Evolutionary conservation across 2,113 vertebrate genomes (phyloP).

Genomic region (Tauraco erythrolophus): DNA sequence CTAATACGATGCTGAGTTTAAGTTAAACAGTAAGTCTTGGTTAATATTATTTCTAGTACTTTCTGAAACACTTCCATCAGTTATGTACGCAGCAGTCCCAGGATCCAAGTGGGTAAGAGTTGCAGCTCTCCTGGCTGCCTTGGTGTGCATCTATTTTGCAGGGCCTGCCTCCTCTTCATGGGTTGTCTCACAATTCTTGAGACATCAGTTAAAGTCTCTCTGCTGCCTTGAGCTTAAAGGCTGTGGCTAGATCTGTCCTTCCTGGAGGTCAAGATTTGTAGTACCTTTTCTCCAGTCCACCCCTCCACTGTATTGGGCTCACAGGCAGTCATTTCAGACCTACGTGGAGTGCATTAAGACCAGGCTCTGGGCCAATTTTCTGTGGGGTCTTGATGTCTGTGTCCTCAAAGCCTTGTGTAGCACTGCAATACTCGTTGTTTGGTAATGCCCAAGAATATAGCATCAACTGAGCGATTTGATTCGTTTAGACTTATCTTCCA

Average conservation of each 20-base stretch:
- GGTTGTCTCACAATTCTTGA: accelerated
- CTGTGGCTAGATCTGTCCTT: too few species aligned
- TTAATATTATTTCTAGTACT: background rate
- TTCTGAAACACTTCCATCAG: background rate
- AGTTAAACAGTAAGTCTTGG: background rate
- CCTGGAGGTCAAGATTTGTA: accelerated
- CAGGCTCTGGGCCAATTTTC: background rate
- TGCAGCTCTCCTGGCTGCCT: background rate
- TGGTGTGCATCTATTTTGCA: accelerated
- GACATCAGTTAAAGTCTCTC: background rate
- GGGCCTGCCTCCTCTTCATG: background rate
- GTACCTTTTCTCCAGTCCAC: background rate
- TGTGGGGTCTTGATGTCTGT: background rate
- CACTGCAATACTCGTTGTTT: background rate
- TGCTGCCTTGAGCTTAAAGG: background rate
- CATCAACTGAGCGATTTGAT: accelerated
- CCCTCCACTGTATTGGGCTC: background rate
- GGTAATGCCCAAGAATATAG: background rate
- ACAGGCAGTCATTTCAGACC: background rate
- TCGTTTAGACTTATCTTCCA: background rate
- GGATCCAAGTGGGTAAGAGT: background rate
- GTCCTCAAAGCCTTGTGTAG: background rate
- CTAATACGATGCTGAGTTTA: background rate
- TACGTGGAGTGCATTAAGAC: accelerated
- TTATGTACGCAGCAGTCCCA: background rate